Evolutionary conservation across 2,797 vertebrate genomes (phyloP), one percentile per base, ranked within the genome.

Genomic region (Chaunax sp.): DNA sequence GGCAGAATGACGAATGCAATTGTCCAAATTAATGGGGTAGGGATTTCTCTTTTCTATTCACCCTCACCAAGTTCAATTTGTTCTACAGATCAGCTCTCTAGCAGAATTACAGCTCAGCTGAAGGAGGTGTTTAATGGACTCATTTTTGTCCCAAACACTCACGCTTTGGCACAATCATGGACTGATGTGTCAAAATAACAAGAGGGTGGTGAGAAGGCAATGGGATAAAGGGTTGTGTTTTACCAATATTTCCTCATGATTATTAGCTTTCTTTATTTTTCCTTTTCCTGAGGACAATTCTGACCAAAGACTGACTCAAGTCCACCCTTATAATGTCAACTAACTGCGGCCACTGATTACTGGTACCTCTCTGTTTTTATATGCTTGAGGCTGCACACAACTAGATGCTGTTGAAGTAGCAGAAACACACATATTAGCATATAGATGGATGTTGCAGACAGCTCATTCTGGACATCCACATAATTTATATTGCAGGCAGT

Each of bases 401-500:
- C 30, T 18, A 72, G 41, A 62, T 49, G 71, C 14, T 40, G 26
- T 33, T 37, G 54, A 62, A 23, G 45, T 60, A 58, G 67, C 37
- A 70, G 19, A 74, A 68, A 72, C 3, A 64, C 23, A 45, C 38
- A 46, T 28, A 61, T 7, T 6, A 35, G n/a, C n/a, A 28, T 22
- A 25, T 28, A 67, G 30, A 61, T 13, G 35, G 28, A 19, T 33
- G 54, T n/a, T 50, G 30, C 15, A 57, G 47, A 55, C 66, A 47
- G 66, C 60, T 44, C 52, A 52, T 64, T 77, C 43, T 52, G 40
- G 56, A 67, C 49, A 67, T 70, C 70, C 64, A 69, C 54, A 60
- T 72, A 18, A 85, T 87, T 87, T 75, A 75, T 78, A 80, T 68
- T 75, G 67, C 59, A 74, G 41, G 47, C 63, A 66, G 41, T 1